These are phyloP conservation scores for Pedionomus torquatus DNA, from an alignment of 2,113 vertebrate genomes.

Conservation along the genomic window DNA sequence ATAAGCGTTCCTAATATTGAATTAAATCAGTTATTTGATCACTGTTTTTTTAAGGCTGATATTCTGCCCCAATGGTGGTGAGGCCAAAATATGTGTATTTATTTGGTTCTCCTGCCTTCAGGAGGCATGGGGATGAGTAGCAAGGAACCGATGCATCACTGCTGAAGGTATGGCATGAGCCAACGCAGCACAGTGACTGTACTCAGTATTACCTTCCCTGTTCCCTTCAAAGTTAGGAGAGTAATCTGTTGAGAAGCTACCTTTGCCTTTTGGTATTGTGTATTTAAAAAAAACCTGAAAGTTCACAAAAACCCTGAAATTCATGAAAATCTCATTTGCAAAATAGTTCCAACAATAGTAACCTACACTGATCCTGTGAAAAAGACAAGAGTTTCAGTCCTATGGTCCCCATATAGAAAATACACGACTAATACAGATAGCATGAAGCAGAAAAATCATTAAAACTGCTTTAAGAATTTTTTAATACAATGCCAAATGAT, in stretches of 20 bases:
- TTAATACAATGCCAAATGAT: not conserved
- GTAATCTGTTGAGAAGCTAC: not conserved
- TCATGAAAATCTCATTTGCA: no score
- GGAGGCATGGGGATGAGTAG: not conserved
- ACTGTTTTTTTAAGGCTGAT: not conserved
- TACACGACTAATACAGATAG: not conserved
- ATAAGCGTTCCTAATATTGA: not conserved
- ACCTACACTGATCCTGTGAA: not conserved
- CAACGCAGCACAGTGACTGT: not conserved
- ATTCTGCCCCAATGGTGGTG: not conserved
- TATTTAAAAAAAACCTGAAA: not conserved
- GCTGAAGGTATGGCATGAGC: not conserved
- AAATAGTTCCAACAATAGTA: not conserved
- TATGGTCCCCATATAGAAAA: not conserved
- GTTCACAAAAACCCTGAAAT: no score
- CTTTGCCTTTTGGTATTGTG: not conserved
- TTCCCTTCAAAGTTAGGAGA: not conserved
- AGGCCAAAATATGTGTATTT: not conserved
- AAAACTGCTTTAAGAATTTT: not conserved
- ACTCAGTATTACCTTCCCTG: not conserved
- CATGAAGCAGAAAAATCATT: not conserved
- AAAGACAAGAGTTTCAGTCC: not conserved
- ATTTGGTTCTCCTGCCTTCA: not conserved
- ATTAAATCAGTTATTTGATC: not conserved
- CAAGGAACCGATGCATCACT: not conserved